Evolutionary conservation across 2,888 invertebrate species (phyloP), one percentile per base, ranked within the genome.

Genomic region (Heliconius sara): DNA sequence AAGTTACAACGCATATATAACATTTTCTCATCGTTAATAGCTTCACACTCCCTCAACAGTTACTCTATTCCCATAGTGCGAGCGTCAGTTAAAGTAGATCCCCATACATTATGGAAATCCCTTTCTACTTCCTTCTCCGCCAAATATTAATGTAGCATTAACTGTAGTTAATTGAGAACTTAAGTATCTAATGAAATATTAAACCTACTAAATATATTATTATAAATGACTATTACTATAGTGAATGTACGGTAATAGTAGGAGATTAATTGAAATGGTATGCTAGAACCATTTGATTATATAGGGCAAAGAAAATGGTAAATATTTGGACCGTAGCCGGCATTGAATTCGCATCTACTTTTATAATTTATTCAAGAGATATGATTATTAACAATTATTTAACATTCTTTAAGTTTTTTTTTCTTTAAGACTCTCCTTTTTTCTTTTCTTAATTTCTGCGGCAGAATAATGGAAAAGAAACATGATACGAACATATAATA

Each of bases 91-190:
- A 57, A 73, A 77, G 10, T 65, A 65, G n/a, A 25, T 72, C 30
- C 77, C 25, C 16, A 65, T 77, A 72, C 10, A 77, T 77, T 77
- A 78, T 65, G 72, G 66, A 72, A 66, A 76, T 79, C 72, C 72
- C 72, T 65, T 68, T 76, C 71, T 79, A 52, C 66, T 67, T 72
- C 67, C 76, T 78, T 16, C 47, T 16, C 78, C 65, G 25, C 66
- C 34, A 73, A 57, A 73, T 73, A 78, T 73, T 78, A 73, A 78
- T 78, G 73, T 78, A 73, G 67, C 78, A 73, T 78, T 78, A 75
- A 65, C 65, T 73, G 73, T 78, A 70, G 66, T 78, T 73, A 78
- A 66, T 76, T 79, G 76, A 79, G 52, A 66, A 72, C 66, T 79
- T 57, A 76, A 72, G 65, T 72, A 72, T 72, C 25, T 72, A 57